Percentiles rank a stretch among this genome's conserved stretches.
These are phyloP conservation scores for Formica selysi DNA, from an alignment of 1,140 invertebrate genomes.

Conservation along the genomic window DNA sequence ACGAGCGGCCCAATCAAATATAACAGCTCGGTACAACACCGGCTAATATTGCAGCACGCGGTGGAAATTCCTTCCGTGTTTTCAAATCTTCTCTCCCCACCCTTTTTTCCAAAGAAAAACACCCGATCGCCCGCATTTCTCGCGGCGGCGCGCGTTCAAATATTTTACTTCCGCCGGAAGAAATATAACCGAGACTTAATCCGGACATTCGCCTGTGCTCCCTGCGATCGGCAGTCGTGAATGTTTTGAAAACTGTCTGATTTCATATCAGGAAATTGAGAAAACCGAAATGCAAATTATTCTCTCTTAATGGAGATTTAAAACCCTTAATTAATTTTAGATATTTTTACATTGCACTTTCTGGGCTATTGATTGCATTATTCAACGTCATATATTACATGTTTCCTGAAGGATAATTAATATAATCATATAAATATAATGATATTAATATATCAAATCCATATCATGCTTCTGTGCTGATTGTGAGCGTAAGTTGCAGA, in stretches of 20 bases:
- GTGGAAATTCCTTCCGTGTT: constrained; percentile 71
- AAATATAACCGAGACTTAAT: constrained; percentile 60
- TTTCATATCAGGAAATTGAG: constrained; percentile 52
- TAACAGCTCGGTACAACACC: constrained; percentile 74
- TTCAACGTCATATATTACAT: background rate
- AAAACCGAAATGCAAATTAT: constrained; percentile 52
- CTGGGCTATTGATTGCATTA: background rate
- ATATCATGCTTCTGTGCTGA: background rate
- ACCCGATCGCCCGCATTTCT: constrained; percentile 62
- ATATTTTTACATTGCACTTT: constrained; percentile 23
- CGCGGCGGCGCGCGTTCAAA: constrained; percentile 55
- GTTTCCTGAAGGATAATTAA: background rate
- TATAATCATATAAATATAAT: no score
- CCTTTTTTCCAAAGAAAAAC: constrained; percentile 71
- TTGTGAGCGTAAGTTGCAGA: background rate
- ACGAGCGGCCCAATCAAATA: constrained; percentile 82
- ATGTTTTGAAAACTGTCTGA: constrained; percentile 55
- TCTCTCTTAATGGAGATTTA: background rate
- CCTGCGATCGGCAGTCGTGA: constrained; percentile 23
- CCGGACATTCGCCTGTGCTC: constrained; percentile 28
- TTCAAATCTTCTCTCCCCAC: constrained; percentile 64
- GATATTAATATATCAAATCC: background rate
- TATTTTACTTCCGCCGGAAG: constrained; percentile 73
- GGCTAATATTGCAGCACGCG: constrained; percentile 70
- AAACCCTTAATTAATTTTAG: constrained; percentile 11